Evolutionary conservation across 2,797 vertebrate species (phyloP).

Genomic region (Euthynnus affinis): DNA sequence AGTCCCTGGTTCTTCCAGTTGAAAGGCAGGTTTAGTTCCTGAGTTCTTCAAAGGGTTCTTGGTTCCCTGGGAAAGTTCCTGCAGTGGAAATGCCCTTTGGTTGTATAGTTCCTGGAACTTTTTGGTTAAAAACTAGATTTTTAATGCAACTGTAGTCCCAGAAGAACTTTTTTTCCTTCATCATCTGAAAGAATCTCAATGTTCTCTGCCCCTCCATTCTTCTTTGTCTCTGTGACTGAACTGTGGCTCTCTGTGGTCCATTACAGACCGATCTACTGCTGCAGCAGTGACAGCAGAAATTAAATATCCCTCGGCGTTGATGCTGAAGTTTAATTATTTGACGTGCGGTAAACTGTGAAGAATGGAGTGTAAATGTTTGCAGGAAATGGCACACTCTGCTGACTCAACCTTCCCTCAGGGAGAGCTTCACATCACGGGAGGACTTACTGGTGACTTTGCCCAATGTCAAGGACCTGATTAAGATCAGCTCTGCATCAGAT

Average conservation of each 20-base stretch:
- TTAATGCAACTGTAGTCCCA: too few relatives aligned
- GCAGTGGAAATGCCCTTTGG: too few relatives aligned
- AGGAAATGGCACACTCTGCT: background rate
- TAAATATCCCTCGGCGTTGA: background rate
- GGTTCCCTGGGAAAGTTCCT: too few relatives aligned
- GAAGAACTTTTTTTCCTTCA: too few relatives aligned
- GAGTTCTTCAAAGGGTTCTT: too few relatives aligned
- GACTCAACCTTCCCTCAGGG: background rate
- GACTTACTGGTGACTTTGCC: constrained; percentile 90
- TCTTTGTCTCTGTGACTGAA: background rate
- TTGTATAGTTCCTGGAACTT: too few relatives aligned
- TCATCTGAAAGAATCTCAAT: too few relatives aligned
- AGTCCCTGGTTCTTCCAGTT: too few relatives aligned
- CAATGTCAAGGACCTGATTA: constrained; percentile 87
- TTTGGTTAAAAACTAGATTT: too few relatives aligned
- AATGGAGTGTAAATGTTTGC: background rate
- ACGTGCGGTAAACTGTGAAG: background rate
- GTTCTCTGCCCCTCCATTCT: background rate
- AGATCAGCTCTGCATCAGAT: constrained; percentile 84
- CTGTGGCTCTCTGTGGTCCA: background rate
- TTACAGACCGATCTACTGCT: background rate
- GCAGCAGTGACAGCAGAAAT: background rate
- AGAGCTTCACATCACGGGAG: background rate
- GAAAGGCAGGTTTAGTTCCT: too few relatives aligned
- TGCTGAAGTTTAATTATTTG: background rate